Conservation (phyloP, 2,113 vertebrate species). For the Prietella phreatophila region DNA sequence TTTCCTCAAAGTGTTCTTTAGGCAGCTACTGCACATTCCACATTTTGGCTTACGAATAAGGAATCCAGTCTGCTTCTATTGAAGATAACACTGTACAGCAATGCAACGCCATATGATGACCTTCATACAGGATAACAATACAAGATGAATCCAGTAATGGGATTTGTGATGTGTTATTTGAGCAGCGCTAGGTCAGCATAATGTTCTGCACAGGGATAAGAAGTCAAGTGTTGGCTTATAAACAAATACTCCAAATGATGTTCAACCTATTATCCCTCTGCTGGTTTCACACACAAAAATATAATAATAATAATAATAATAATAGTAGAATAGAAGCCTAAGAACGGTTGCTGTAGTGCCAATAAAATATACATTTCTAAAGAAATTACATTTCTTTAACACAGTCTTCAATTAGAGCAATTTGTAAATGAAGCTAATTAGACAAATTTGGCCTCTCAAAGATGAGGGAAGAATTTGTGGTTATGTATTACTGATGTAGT, state of each 20-base stretch:
- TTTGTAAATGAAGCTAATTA: background rate
- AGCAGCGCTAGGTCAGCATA: background rate
- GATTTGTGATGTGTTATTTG: background rate
- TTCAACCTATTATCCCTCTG: background rate
- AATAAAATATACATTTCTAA: background rate
- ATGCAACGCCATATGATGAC: background rate
- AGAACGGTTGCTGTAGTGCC: background rate
- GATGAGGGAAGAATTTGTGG: background rate
- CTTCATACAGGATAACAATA: background rate
- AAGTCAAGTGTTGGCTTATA: background rate
- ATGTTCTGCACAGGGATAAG: background rate
- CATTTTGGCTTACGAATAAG: background rate
- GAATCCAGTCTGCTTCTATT: background rate
- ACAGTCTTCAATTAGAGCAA: background rate
- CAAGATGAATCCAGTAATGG: background rate
- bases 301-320: background rate
- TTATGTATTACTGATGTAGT: background rate
- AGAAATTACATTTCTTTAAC: background rate
- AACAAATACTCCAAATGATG: background rate
- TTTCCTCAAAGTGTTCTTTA: background rate
- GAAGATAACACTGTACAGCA: background rate
- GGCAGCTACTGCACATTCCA: background rate
- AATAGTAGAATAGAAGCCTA: background rate
- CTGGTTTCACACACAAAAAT: background rate
- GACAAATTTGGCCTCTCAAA: background rate